Base-by-base conservation (phyloP, 30 jellyfish, hydroid and myxozoan species). In the Cassiopea xamachana region DNA sequence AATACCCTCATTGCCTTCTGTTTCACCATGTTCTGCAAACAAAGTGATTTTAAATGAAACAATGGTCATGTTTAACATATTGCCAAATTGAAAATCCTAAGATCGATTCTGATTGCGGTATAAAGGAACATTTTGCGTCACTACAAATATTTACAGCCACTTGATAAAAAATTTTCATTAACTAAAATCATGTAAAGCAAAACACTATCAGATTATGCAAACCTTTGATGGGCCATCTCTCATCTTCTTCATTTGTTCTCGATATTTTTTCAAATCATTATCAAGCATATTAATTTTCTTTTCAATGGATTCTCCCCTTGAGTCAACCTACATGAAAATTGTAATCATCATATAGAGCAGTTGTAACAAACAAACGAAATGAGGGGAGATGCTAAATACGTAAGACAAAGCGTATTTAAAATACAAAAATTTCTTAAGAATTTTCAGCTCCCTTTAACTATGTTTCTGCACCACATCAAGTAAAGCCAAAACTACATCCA, bases 181-280 rank as follows among this genome's bases (percentile, higher is more conserved):
- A 27, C 39, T 27, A 27, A 27, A 27, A 27, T 10, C 12, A 6
- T 55, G 64, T 10, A 55, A 10, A 3, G 64, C 7, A 55, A 3
- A 55, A 55, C 7, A 3, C 7, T 55, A 3, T 55, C 64, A 55
- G 10, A 55, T 55, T 51, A 71, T 4, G 4, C 10, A 1, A 14
- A 96, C 99, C 94, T 96, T 96, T 39, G 99, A 92, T n/a, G 99
- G 99, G 10, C 99, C 99, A 62, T 96, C 99, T 79, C 99, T 96
- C 99, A 96, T 96, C 70, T 96, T 96, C 74, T 96, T 96, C 99
- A 96, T 96, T 89, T 96, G 99, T 80, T 96, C 99, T 82, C 94
- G 88, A 87, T 96, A 92, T 60, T 96, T 96, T 60, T 85, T 77
- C 72, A 96, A 89, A 39, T 96, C 99, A 87, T 92, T 96, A 49